Base-by-base conservation (phyloP, 1,140 invertebrate species). In the Orussus abietinus region DNA sequence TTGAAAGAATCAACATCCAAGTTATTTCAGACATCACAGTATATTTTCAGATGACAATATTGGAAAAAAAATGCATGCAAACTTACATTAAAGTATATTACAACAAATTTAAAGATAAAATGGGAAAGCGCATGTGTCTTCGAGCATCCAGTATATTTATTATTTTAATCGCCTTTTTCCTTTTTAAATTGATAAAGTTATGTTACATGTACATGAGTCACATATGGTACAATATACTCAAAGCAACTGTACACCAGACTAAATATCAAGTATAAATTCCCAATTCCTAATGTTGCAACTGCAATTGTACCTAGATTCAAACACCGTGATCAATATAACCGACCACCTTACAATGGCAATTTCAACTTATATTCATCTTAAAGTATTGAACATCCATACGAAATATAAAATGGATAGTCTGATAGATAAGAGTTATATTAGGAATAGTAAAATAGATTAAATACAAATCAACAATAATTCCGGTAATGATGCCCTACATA, bases 391-490 rank as follows among this genome's bases (percentile, higher is more conserved):
- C n/a, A 26, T 38, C 28, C 14, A 22, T 51, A 35, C 15, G 30
- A 56, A 42, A 45, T 45, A 39, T 47, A 47, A 57, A 47, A 38
- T 46, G 50, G 47, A 57, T 53, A 56, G 33, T 53, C 47, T 42
- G 7, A 15, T 44, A 41, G 42, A 35, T 53, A 45, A 56, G 59
- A 60, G 59, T 64, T 58, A 55, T 65, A 64, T 59, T 62, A 63
- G 43, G 53, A 66, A 63, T 69, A 58, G 57, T 64, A 71, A 68
- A 70, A 69, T 67, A 63, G 64, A 63, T 68, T 59, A 66, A 66
- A 70, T 71, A 70, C 53, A 70, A 71, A 66, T 66, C 49, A 64
- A 66, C 52, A 64, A 53, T 55, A 60, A 66, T 58, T 62, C 42
- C 43, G 51, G 36, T 53, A 52, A 54, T 45, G 19, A 42, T 51